phyloP scores from a whole-genome alignment of 1,140 invertebrate species.

The Paraescarpia echinospica region DNA sequence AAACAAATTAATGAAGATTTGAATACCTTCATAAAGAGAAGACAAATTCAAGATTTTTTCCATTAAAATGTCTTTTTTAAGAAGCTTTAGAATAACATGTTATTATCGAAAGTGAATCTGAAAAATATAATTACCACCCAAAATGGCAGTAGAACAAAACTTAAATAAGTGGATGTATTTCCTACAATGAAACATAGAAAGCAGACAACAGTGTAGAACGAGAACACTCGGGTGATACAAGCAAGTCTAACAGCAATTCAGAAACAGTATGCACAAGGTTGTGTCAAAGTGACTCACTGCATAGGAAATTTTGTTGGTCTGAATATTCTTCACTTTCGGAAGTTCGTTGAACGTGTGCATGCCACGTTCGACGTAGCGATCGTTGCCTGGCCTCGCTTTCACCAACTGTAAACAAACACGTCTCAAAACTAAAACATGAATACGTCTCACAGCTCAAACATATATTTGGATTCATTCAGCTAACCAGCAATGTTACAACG shows the following conservation, averaged over 20 bases:
- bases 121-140: background rate
- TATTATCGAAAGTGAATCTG: too few relatives aligned
- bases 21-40: too few relatives aligned
- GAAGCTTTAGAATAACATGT: too few relatives aligned
- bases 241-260: background rate
- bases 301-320: constrained; percentile 48
- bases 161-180: too few relatives aligned
- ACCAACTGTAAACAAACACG: constrained; percentile 39
- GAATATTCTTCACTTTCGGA: constrained; percentile 51
- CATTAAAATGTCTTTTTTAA: too few relatives aligned
- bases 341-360: constrained; percentile 59
- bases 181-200: too few relatives aligned
- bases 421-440: background rate
- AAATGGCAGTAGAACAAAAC: background rate
- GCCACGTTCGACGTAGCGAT: constrained; percentile 52
- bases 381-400: constrained; percentile 54
- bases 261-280: background rate
- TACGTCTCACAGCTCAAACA: background rate
- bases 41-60: too few relatives aligned
- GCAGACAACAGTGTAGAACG: too few relatives aligned
- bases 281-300: constrained; percentile 37
- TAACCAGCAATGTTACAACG: background rate
- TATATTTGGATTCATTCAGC: background rate
- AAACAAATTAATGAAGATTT: too few relatives aligned
- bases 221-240: too few relatives aligned